A percentile compares a stretch with the other conserved stretches of the same genome.
Evolutionary conservation across 1,140 invertebrate species (phyloP).

Genomic region (Eulimnadia texana): DNA sequence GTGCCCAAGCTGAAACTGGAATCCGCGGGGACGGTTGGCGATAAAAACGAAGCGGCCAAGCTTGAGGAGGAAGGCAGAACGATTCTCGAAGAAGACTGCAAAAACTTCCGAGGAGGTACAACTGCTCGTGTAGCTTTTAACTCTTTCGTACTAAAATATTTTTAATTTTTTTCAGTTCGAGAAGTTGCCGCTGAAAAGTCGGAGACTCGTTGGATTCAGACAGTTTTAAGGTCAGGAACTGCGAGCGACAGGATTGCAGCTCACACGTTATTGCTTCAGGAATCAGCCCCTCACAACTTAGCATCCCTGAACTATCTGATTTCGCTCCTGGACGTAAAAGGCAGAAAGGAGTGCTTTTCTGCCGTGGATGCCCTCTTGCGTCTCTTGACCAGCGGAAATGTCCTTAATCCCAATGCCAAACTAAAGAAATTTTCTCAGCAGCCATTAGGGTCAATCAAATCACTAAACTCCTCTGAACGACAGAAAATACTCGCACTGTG

Average conservation of each 20-base stretch:
- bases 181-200: constrained; percentile 27
- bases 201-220: constrained; percentile 54
- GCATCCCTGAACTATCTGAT: constrained; percentile 51
- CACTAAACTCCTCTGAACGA: constrained; percentile 28
- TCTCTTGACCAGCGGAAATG: constrained; percentile 20
- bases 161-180: constrained; percentile 2
- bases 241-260: constrained; percentile 74
- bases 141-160: constrained; percentile 23
- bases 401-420: constrained; percentile 56
- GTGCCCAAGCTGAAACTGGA: not conserved
- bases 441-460: constrained; percentile 30
- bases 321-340: constrained; percentile 62
- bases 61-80: constrained; percentile 17
- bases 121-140: constrained; percentile 29
- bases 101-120: constrained; percentile 27
- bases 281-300: constrained; percentile 68
- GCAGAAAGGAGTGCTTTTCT: constrained; percentile 50
- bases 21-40: not conserved
- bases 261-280: constrained; percentile 62
- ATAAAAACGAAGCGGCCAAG: not conserved
- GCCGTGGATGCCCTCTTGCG: constrained; percentile 7
- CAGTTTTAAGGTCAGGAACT: constrained; percentile 62
- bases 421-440: constrained; percentile 57
- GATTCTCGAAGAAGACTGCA: constrained; percentile 32
- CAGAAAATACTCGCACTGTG: constrained; percentile 37